Evolutionary conservation across 92 coral and sea anemone species (phyloP), one percentile per base, ranked within the genome.

Genomic region (Siderastrea radians): DNA sequence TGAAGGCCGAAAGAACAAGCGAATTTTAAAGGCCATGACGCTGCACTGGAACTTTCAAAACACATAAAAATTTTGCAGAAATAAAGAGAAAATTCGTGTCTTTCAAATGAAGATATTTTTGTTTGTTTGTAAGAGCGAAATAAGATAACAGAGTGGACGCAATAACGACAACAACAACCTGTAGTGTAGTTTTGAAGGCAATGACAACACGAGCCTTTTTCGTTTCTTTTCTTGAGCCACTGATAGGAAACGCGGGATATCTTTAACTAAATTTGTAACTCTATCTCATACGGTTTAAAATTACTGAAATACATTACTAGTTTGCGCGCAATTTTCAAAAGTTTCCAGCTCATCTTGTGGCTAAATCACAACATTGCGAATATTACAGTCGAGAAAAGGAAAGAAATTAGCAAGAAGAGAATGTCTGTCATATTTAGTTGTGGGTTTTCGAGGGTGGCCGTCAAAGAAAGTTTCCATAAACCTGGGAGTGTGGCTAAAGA

Each of bases 321-420:
- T 60, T 78, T 61, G 15, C 5, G 82, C 71, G 72, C 82, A 61
- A 78, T 62, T 62, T 78, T 78, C 72, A 78, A 61, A 62, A 47
- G 57, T 45, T 45, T 45, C 12, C 55, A 59, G 44, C 57, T 53
- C 49, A 17, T 55, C 82, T 59, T 60, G 55, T 59, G 70, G 82
- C 82, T 43, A 59, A 12, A 77, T 59, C 69, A 47, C 5, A 59
- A 2, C 54, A 38, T 62, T 60, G 53, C 68, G 72, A 46, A 60
- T 55, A 45, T 58, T 49, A 57, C 65, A 53, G 8, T 1, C 79
- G 66, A 75, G 67, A 38, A 61, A 14, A n/a, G 53, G 48, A 78
- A 47, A 13, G 52, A 7, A 61, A 45, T 59, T 46, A 59, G 17
- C 43, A 61, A 49, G 11, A 69, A 9, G 2, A 78, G 12, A 16